These are phyloP conservation scores for Boloria selene DNA, from an alignment of 2,888 invertebrate genomes.

Conservation along the genomic window DNA sequence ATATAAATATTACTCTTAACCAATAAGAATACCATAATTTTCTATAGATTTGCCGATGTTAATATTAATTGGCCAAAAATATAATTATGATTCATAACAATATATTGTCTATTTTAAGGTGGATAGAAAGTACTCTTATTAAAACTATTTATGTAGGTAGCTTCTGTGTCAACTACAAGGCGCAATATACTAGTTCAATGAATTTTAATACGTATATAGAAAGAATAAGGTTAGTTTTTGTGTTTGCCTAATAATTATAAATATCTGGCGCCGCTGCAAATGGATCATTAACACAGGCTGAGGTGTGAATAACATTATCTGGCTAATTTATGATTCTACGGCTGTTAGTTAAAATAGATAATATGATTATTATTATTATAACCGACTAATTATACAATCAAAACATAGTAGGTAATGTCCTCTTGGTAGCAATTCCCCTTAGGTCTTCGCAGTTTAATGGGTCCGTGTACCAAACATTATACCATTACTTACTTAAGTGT, in stretches of 20 bases:
- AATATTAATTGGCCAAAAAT: not conserved
- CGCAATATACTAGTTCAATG: not conserved
- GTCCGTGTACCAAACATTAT: too few relatives aligned
- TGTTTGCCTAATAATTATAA: not conserved
- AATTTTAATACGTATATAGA: not conserved
- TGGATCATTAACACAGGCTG: conserved; percentile 21
- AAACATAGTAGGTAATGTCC: too few relatives aligned
- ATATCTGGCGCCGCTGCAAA: conserved; percentile 27
- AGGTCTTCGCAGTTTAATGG: too few relatives aligned
- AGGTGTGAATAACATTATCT: conserved; percentile 26
- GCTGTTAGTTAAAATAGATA: too few relatives aligned
- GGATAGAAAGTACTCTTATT: not conserved
- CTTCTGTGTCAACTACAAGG: not conserved
- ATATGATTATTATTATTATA: too few relatives aligned
- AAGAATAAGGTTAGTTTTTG: conserved; percentile 1
- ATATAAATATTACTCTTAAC: too few relatives aligned
- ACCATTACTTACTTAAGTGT: too few relatives aligned
- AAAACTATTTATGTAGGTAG: not conserved
- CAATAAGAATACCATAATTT: too few relatives aligned
- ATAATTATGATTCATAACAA: not conserved
- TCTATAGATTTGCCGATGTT: not conserved
- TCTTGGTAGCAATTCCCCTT: too few relatives aligned
- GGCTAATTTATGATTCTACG: conserved; percentile 21
- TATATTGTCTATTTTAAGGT: conserved; percentile 1
- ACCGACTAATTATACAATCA: too few relatives aligned